Conservation (phyloP, 2,113 vertebrate genomes). For the Puntigrus tetrazona region DNA sequence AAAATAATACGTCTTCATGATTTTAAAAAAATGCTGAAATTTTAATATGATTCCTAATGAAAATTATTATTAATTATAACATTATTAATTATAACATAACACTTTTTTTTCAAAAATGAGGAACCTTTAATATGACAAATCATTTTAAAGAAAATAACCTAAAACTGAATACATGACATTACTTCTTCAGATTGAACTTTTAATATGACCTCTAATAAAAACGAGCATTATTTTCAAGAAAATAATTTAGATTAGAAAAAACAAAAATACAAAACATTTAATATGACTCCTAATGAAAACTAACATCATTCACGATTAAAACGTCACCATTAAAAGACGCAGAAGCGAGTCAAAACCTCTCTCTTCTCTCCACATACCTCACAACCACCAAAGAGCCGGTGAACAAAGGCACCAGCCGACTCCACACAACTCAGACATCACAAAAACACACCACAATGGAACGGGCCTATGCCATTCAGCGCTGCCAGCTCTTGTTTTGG, state of each 20-base stretch:
- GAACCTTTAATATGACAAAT: no score
- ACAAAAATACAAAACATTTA: background rate
- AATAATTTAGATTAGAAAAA: background rate
- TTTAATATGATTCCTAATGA: no score
- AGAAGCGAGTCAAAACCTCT: conserved; percentile 36
- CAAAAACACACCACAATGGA: conserved; percentile 66
- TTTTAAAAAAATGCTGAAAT: no score
- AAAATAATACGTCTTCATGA: no score
- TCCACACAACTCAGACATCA: conserved; percentile 70
- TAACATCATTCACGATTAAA: background rate
- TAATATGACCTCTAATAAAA: no score
- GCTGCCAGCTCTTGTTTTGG: conserved; percentile 70
- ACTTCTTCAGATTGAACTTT: no score
- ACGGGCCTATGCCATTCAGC: conserved; percentile 75
- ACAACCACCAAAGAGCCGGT: conserved; percentile 64
- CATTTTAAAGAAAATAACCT: no score
- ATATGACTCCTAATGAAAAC: background rate
- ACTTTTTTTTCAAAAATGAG: no score
- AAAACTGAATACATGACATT: no score
- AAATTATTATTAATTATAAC: no score
- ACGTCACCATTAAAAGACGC: background rate
- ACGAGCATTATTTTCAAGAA: no score
- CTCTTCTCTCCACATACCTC: conserved; percentile 62
- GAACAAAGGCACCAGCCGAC: conserved; percentile 66
- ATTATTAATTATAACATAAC: no score